Evolutionary conservation across 2,797 vertebrate species (phyloP).

Genomic region (Megalops cyprinoides): DNA sequence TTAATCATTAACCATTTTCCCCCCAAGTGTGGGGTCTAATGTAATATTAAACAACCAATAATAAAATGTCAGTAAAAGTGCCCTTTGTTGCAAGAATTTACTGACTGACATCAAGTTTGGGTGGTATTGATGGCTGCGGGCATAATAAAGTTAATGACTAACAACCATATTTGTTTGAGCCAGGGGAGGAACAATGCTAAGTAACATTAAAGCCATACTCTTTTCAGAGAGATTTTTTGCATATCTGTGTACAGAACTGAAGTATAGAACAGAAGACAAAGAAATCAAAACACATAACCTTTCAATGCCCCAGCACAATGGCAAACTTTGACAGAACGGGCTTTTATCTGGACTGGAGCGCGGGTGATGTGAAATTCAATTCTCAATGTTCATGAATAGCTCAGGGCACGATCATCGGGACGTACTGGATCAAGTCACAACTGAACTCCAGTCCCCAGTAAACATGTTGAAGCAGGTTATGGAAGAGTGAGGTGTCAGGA

Average conservation of each 20-base stretch:
- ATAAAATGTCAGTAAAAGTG: not conserved
- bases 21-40: not conserved
- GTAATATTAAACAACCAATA: not conserved
- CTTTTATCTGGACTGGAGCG: not conserved
- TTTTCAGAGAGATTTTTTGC: too few species aligned
- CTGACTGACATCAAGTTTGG: not conserved
- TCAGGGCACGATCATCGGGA: not conserved
- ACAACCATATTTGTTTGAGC: not conserved
- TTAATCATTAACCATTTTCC: too few species aligned
- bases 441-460: not conserved
- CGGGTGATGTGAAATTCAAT: constrained; percentile 3
- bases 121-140: not conserved
- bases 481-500: not conserved
- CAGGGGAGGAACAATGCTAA: too few species aligned
- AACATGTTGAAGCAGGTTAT: not conserved
- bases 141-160: not conserved
- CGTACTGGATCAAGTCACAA: constrained; percentile 5
- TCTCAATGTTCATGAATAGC: not conserved
- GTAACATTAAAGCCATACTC: too few species aligned
- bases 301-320: not conserved
- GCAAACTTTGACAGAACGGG: not conserved
- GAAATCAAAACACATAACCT: not conserved
- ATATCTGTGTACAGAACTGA: too few species aligned
- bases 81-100: not conserved
- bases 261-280: too few species aligned